Conservation (phyloP, 2,888 invertebrate species). For the Synanthedon vespiformis region DNA sequence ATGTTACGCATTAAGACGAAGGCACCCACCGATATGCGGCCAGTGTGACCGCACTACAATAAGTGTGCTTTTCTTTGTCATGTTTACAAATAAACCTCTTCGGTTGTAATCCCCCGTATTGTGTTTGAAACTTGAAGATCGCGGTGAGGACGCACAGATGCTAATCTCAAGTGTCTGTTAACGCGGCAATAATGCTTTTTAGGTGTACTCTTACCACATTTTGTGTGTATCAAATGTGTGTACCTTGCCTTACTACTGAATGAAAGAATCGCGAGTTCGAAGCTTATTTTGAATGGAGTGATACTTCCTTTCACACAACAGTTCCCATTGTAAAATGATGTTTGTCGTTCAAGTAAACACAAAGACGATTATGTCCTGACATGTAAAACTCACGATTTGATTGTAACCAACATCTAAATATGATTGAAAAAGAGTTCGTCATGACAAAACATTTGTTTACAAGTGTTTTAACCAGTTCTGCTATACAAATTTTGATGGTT, state of each 20-base stretch:
- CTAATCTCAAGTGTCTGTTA: constrained; percentile 71
- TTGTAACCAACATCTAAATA: neutral
- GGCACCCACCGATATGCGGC: constrained; percentile 27
- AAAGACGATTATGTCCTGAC: neutral
- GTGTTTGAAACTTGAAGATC: constrained; percentile 58
- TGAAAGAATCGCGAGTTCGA: constrained; percentile 39
- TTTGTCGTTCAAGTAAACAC: constrained; percentile 3
- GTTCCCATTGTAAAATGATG: too few species aligned
- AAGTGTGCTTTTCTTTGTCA: constrained; percentile 44
- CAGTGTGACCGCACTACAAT: constrained; percentile 51
- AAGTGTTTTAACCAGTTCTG: too few species aligned
- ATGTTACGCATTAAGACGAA: constrained; percentile 53
- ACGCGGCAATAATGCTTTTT: constrained; percentile 61
- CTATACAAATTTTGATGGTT: too few species aligned
- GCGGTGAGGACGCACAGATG: constrained; percentile 59
- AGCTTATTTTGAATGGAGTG: constrained; percentile 35
- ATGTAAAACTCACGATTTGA: too few species aligned
- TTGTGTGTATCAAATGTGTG: constrained; percentile 24
- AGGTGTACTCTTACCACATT: constrained; percentile 47
- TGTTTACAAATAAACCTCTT: constrained; percentile 70
- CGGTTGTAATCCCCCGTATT: constrained; percentile 58
- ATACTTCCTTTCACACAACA: constrained; percentile 42
- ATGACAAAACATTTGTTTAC: too few species aligned
- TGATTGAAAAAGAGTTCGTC: too few species aligned
- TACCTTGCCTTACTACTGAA: constrained; percentile 18